Evolutionary conservation across 2,113 vertebrate species (phyloP), one percentile per base, ranked within the genome.

Genomic region (Macquaria ambigua): DNA sequence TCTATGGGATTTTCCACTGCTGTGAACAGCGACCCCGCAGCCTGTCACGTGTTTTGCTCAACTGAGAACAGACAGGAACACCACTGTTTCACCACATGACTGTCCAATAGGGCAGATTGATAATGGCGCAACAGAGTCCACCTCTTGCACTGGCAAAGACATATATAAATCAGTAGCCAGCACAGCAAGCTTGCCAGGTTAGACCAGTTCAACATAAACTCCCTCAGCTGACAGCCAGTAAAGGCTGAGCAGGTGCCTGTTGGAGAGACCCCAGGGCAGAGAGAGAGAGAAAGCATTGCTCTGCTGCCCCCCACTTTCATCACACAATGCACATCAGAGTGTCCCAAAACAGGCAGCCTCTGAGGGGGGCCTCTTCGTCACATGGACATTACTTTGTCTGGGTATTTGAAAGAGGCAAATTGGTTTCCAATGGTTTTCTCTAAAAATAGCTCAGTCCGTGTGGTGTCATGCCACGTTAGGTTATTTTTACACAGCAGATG

Each of bases 1-100:
- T 94, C 90, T 67, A 94, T 93, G 85, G 18, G 52, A 87, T 85
- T 94, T 95, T 95, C 93, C 90, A 88, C 80, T 87, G 74, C 58
- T 55, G 84, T 77, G 82, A 78, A 69, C 77, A 55, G 55, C 71
- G 10, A 16, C 81, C 23, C 3, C 31, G 31, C 59, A 77, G 68
- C 68, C 52, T 28, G 88, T 89, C 91, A 92, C 85, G 23, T 92
- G 92, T 84, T 81, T 64, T 28, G 25, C 53, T 77, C 72, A 18
- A 46, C 74, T 55, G 59, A 39, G 43, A 68, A 69, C 74, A 55
- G 61, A 39, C 37, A 73, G 63, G 20, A 86, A 25, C 78, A 53
- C 10, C 16, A 52, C 78, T 59, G 58, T 55, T 85, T 70, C 70
- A 85, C 58, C 28, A 43, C 39, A 55, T 37, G 41, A 55, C 37